Conservation (phyloP, 2,888 invertebrate species). For the Margaritifera margaritifera region DNA sequence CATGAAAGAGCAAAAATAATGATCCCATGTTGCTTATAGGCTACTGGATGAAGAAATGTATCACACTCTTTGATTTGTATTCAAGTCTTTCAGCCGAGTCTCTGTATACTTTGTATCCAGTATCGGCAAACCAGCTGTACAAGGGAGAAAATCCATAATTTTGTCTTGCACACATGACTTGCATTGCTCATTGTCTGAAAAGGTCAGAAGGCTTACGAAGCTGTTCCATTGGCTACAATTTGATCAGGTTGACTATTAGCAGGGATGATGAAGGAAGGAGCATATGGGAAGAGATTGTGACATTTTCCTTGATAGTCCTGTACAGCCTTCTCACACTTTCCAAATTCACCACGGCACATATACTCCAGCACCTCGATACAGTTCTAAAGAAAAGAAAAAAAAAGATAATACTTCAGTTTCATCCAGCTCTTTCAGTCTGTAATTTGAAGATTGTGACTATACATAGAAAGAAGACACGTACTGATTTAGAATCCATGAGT, state of each 20-base stretch:
- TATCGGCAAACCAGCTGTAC: no score
- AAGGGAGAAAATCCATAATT: no score
- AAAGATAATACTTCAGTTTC: background rate
- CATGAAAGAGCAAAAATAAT: no score
- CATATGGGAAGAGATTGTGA: slow-evolving; percentile 84
- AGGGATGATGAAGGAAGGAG: slow-evolving; percentile 75
- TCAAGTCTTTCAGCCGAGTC: no score
- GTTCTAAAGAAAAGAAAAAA: slow-evolving; percentile 75
- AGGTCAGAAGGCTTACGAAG: slow-evolving; percentile 21
- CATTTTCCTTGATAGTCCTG: slow-evolving; percentile 84
- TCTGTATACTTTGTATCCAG: no score
- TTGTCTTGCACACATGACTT: no score
- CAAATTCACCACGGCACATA: slow-evolving; percentile 86
- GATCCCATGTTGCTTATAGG: no score
- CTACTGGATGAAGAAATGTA: no score
- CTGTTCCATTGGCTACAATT: slow-evolving; percentile 53
- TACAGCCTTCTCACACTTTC: slow-evolving; percentile 78
- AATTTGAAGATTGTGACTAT: background rate
- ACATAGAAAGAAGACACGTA: background rate
- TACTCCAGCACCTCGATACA: slow-evolving; percentile 87
- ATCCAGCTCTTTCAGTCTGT: background rate
- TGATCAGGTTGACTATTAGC: slow-evolving; percentile 45
- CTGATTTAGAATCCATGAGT: background rate
- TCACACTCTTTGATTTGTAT: no score
- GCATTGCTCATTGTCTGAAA: no score